These are phyloP conservation scores for Phalacrocorax aristotelis DNA, from an alignment of 2,113 vertebrate genomes.

Conservation along the genomic window DNA sequence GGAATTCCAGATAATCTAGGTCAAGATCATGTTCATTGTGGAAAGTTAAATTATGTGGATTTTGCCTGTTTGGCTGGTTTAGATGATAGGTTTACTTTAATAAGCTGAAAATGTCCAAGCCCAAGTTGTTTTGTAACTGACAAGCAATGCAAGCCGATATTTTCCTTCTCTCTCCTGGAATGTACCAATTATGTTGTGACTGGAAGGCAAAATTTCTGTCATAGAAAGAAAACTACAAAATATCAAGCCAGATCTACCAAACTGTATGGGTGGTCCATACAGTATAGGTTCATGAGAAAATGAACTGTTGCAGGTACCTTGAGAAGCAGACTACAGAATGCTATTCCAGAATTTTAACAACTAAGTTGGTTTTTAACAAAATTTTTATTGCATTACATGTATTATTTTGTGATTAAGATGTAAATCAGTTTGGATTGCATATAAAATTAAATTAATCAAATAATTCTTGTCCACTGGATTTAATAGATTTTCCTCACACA, in stretches of 20 bases:
- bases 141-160: not conserved
- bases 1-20: not conserved
- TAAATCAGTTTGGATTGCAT: not conserved
- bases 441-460: not conserved
- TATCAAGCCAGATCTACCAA: not conserved
- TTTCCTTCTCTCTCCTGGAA: not conserved
- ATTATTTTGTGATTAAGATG: not conserved
- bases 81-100: not conserved
- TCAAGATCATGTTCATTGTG: not conserved
- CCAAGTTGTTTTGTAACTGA: not conserved
- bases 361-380: not conserved
- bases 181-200: not conserved
- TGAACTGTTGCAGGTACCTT: not conserved
- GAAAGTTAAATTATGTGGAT: not conserved
- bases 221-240: not conserved
- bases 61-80: not conserved
- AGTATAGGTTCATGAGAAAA: not conserved
- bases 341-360: not conserved
- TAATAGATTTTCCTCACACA: not conserved
- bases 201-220: not conserved
- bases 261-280: not conserved
- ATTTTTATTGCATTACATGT: rapidly evolving
- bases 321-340: not conserved
- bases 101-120: not conserved
- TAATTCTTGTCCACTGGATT: not conserved